These are phyloP conservation scores for Coreoperca whiteheadi DNA, from an alignment of 2,113 vertebrate genomes.

Conservation along the genomic window DNA sequence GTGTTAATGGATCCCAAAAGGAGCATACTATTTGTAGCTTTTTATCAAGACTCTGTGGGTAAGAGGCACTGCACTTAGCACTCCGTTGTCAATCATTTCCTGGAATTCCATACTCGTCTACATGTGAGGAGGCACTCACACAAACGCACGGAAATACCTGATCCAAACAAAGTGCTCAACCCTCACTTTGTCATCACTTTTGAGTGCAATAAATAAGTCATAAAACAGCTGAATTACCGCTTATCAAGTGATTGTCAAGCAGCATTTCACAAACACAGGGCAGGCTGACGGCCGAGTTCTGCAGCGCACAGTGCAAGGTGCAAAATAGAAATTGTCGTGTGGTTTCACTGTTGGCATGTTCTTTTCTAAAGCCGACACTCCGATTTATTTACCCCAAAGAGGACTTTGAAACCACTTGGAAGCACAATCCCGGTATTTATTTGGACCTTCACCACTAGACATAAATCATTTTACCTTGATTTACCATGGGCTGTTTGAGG, in stretches of 20 bases:
- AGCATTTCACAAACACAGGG: background rate
- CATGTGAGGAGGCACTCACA: slow-evolving; percentile 6
- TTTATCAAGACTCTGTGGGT: slow-evolving; percentile 14
- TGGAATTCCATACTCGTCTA: slow-evolving; percentile 12
- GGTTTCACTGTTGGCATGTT: background rate
- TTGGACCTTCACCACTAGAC: background rate
- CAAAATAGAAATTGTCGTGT: slow-evolving; percentile 14
- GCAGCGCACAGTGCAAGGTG: slow-evolving; percentile 6
- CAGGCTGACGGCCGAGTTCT: background rate
- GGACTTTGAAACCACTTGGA: slow-evolving; percentile 31
- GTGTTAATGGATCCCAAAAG: background rate
- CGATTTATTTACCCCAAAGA: slow-evolving; percentile 18
- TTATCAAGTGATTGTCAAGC: slow-evolving; percentile 19
- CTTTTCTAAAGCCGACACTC: background rate
- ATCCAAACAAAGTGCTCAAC: background rate
- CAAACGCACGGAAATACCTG: background rate
- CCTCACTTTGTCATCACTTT: background rate
- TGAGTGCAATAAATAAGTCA: background rate
- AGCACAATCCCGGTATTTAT: background rate
- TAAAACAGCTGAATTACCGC: background rate
- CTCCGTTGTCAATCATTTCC: slow-evolving; percentile 42
- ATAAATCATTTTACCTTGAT: background rate
- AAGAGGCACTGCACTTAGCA: slow-evolving; percentile 15
- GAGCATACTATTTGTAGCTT: background rate
- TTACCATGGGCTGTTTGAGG: background rate